These are phyloP conservation scores for Rhynchotus rufescens DNA, from an alignment of 2,797 vertebrate genomes.

Conservation along the genomic window DNA sequence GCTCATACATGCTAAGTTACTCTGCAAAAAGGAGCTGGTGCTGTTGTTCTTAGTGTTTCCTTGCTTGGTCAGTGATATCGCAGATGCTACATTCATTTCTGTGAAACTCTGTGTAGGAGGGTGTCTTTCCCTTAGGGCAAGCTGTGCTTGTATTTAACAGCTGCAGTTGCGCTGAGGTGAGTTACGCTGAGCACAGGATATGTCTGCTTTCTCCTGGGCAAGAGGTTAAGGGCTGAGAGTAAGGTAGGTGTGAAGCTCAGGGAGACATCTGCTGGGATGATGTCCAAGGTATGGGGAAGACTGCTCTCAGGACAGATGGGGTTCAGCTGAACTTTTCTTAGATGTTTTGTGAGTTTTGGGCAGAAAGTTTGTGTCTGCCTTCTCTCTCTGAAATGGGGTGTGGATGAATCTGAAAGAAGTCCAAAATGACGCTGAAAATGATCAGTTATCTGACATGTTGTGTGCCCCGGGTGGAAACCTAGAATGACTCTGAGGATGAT, in stretches of 20 bases:
- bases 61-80: not conserved
- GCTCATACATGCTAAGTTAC: not conserved
- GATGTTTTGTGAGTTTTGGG: not conserved
- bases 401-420: not conserved
- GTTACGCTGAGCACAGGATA: not conserved
- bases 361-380: not conserved
- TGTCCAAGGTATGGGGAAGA: not conserved
- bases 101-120: not conserved
- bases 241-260: not conserved
- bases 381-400: not conserved
- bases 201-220: not conserved
- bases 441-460: not conserved
- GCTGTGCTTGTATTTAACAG: not conserved
- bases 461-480: not conserved
- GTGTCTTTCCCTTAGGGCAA: not conserved
- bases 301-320: rapidly evolving
- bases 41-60: not conserved
- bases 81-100: not conserved
- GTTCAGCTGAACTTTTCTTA: not conserved
- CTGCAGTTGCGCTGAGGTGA: not conserved
- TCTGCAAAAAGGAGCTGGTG: not conserved
- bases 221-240: not conserved
- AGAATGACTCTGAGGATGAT: not conserved
- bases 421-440: not conserved
- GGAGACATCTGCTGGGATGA: not conserved